phyloP scores from a whole-genome alignment of 2,797 vertebrate genomes.

The Merluccius polli region DNA sequence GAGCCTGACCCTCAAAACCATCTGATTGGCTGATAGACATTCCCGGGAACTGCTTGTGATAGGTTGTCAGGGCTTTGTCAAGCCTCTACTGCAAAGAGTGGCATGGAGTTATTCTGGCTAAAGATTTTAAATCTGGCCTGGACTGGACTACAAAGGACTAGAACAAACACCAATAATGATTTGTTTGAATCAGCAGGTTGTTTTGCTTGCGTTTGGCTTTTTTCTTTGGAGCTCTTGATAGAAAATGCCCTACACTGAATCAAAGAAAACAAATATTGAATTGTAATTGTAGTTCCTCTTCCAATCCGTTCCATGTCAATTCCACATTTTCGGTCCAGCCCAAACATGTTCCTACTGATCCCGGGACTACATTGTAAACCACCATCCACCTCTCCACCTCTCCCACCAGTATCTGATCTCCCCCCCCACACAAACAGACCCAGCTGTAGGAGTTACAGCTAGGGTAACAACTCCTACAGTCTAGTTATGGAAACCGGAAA shows the following conservation, averaged over 20 bases:
- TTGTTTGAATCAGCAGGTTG: background rate
- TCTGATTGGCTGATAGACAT: conserved; percentile 48
- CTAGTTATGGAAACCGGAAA: conserved; percentile 44
- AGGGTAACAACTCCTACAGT: conserved; percentile 48
- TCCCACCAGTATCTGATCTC: background rate
- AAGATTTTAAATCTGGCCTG: background rate
- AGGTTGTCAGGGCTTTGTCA: conserved; percentile 43
- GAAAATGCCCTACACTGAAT: background rate
- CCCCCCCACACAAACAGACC: conserved; percentile 11
- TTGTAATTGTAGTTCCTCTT: background rate
- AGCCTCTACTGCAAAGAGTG: conserved; percentile 38
- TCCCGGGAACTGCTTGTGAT: conserved; percentile 52
- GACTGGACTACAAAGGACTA: background rate
- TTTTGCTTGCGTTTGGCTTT: background rate
- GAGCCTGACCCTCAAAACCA: conserved; percentile 57
- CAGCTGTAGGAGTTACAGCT: conserved; percentile 11
- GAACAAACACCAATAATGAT: background rate
- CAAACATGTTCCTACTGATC: background rate
- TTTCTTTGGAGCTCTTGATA: background rate
- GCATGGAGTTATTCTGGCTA: background rate
- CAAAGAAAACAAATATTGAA: background rate
- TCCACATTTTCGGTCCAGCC: background rate
- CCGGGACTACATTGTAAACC: background rate
- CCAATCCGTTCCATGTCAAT: background rate
- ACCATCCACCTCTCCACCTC: background rate